Percentiles rank a stretch among this genome's conserved stretches.
Conservation (phyloP, 2,888 invertebrate species). For the Hypsopygia costalis region DNA sequence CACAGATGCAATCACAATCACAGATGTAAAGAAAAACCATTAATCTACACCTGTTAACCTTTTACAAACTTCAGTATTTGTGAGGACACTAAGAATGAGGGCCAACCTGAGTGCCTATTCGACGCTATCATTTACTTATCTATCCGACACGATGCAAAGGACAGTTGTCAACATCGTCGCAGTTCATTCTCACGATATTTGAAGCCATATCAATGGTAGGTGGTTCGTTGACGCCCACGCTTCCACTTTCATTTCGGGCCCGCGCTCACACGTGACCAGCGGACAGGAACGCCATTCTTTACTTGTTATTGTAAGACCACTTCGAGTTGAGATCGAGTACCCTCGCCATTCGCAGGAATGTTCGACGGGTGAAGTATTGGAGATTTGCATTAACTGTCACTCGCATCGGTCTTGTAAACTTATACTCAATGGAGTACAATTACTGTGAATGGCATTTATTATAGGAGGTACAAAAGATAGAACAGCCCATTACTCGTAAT, state of each 20-base stretch:
- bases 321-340: conserved; percentile 44
- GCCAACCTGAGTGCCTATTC: no score
- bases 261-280: conserved; percentile 57
- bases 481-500: conserved; percentile 34
- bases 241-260: conserved; percentile 69
- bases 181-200: conserved; percentile 54
- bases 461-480: conserved; percentile 30
- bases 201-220: conserved; percentile 32
- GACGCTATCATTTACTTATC: conserved; percentile 9
- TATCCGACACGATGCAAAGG: conserved; percentile 7
- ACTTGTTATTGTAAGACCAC: conserved; percentile 34
- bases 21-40: no score
- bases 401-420: conserved; percentile 43
- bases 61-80: neutral
- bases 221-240: conserved; percentile 57
- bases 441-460: conserved; percentile 40
- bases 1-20: no score
- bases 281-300: conserved; percentile 55
- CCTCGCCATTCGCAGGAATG: conserved; percentile 37
- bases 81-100: no score
- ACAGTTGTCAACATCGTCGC: conserved; percentile 35
- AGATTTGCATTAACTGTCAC: conserved; percentile 59
- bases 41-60: no score
- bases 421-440: conserved; percentile 48
- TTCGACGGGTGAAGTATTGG: conserved; percentile 43